These are phyloP conservation scores for Ennomos fuscantarius DNA, from an alignment of 2,888 invertebrate genomes.

Conservation along the genomic window DNA sequence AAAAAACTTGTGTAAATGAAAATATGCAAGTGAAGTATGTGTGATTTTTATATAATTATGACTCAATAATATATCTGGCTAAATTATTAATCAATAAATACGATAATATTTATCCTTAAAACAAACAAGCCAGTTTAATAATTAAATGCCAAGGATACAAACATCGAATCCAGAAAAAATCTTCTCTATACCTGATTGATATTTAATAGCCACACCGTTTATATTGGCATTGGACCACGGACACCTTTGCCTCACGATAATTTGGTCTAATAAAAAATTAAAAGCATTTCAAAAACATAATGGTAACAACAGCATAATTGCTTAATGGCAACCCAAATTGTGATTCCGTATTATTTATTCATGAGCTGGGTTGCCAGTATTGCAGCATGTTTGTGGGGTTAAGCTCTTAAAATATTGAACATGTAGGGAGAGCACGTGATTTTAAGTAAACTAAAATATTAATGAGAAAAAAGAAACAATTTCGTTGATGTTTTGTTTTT, in stretches of 20 bases:
- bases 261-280: conserved; percentile 82
- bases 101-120: conserved; percentile 5
- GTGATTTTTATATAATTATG: too few relatives aligned
- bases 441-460: too few relatives aligned
- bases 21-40: too few relatives aligned
- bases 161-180: conserved; percentile 23
- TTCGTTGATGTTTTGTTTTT: too few relatives aligned
- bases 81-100: too few relatives aligned
- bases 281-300: conserved; percentile 81
- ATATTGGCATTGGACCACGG: conserved; percentile 58
- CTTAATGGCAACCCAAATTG: conserved; percentile 78
- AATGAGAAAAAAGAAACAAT: too few relatives aligned
- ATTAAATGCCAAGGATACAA: conserved; percentile 37
- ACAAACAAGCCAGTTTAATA: conserved; percentile 31
- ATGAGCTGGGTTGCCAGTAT: conserved; percentile 54
- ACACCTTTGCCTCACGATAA: conserved; percentile 75
- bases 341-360: conserved; percentile 82
- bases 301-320: conserved; percentile 81
- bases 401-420: too few relatives aligned
- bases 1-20: too few relatives aligned
- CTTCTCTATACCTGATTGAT: conserved; percentile 67
- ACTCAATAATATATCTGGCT: too few relatives aligned
- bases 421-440: too few relatives aligned
- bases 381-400: too few relatives aligned
- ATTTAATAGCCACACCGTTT: conserved; percentile 73